Base-by-base conservation (phyloP, 2,888 invertebrate genomes). In the Epistrophella euchroma region DNA sequence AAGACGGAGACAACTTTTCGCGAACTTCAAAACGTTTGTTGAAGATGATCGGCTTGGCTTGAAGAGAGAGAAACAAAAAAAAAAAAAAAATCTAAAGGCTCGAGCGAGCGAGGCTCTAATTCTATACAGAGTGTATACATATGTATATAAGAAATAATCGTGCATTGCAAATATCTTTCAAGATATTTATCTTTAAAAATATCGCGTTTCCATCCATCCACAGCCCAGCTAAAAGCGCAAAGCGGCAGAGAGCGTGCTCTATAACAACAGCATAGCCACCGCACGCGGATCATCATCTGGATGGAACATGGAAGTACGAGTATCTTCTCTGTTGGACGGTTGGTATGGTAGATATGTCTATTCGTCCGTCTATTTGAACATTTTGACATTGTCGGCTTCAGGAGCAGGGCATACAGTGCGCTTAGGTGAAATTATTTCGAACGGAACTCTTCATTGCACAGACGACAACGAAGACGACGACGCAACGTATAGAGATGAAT, bases 161-260 rank as follows among this genome's bases (percentile, higher is more conserved):
- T 86, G 81, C 81, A 81, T 81, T 86, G 86, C 86, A 86, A 86
- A 81, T 86, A 86, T 86, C 82, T 86, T 81, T 81, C 70, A 43
- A 86, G 82, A 86, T 86, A 78, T 77, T 82, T 86, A 86, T 78
- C 86, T 86, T 52, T 82, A 71, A 78, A 78, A 86, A 86, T 86
- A 86, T 86, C 86, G 79, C 84, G 66, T 84, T 84, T 84, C 79
- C 45, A n/a, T 79, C 70, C 58, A 71, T 64, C 19, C 47, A 35
- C 40, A 60, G 56, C 47, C 47, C 15, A 64, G 17, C 9, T 19
- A 5, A 15, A 60, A 60, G 37, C 17, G n/a, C 11, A n/a, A 37
- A 47, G 2, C 11, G 9, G 2, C 11, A 5, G 47, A 75, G 37
- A 52, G 55, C 50, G 40, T 32, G 50, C 60, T 64, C 64, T 45